Evolutionary conservation across 2,113 vertebrate genomes (phyloP), one percentile per base, ranked within the genome.

Genomic region (Ctenomys sociabilis): DNA sequence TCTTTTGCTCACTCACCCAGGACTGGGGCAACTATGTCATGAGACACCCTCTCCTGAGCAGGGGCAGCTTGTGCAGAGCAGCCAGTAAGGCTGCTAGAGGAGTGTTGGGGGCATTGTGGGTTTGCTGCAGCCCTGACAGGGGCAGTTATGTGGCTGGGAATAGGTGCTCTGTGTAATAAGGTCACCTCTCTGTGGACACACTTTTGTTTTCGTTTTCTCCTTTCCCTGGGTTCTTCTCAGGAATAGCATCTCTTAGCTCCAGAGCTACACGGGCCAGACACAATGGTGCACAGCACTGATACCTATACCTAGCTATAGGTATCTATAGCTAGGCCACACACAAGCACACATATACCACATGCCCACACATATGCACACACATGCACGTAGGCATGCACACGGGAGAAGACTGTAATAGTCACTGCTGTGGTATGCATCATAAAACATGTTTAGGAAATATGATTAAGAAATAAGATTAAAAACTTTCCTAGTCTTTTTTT

Each of bases 201-300:
- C 91, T 95, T 97, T 96, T 96, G 96, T 96, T 97, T 96, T 80
- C 7, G 24, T 88, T 97, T 96, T 95, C 91, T 97, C 91, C 94
- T 85, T 95, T 96, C 35, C 52, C 80, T 97, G 95, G 96, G 73
- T 87, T 90, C 95, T 93, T 77, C 88, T 88, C 93, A 82, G 81
- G 70, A 94, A 86, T 66, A 88, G 93, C 80, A 93, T 88, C 95
- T 96, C 91, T 96, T 93, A 96, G 35, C 75, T 95, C 68, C 52
- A 77, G 45, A 95, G 70, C n/a, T 89, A 95, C 93, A 95, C 93
- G 97, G 70, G 75, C 63, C 96, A 96, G 91, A 97, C 84, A 96
- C 91, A 94, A 96, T 97, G 88, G 94, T 81, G 64, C 94, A 72
- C 94, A 98, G 95, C 88, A n/a, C n/a, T n/a, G n/a, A n/a, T n/a